Evolutionary conservation across 2,113 vertebrate species (phyloP), one percentile per base, ranked within the genome.

Genomic region (Oncorhynchus tshawytscha): DNA sequence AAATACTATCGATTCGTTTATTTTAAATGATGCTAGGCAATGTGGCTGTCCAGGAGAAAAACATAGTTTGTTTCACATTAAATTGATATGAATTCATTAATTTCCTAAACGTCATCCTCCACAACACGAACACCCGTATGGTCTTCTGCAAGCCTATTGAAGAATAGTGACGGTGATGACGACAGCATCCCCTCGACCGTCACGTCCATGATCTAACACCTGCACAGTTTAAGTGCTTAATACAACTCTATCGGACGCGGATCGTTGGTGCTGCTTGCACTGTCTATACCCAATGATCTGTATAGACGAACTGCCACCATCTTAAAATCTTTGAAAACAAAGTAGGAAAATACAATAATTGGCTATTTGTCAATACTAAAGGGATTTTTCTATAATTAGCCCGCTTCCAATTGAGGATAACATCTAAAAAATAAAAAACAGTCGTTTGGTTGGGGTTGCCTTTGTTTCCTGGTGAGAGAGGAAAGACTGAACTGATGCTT

Each of bases 151-250:
- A 54, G 51, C 51, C 51, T 18, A 18, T 5, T 54, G 51, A 54
- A 54, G 16, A 54, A 54, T 54, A 54, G 25, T 54, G 70, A 6
- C 84, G 82, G 81, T 78, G 87, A 88, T 85, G 82, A 82, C 81
- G 87, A 88, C 87, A 81, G 85, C 85, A 81, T 84, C 83, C 84
- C 81, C 85, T 76, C 45, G 73, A 72, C 76, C 75, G 70, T 82
- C 2, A 34, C 64, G 16, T 57, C 54, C 15, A 15, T 71, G 75
- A 83, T 82, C 73, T 73, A 6, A 82, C 88, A 92, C 91, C 89
- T 92, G 75, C 59, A 67, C 67, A 77, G 39, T 68, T 65, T 68
- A 68, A 67, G 34, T 72, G 89, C 86, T 78, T 25, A 86, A 54
- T 18, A 18, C 51, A 54, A 57, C 86, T 88, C 82, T 77, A 74